Evolutionary conservation across 2,113 vertebrate genomes (phyloP).

Genomic region (Cyphomyrus plagiostoma): DNA sequence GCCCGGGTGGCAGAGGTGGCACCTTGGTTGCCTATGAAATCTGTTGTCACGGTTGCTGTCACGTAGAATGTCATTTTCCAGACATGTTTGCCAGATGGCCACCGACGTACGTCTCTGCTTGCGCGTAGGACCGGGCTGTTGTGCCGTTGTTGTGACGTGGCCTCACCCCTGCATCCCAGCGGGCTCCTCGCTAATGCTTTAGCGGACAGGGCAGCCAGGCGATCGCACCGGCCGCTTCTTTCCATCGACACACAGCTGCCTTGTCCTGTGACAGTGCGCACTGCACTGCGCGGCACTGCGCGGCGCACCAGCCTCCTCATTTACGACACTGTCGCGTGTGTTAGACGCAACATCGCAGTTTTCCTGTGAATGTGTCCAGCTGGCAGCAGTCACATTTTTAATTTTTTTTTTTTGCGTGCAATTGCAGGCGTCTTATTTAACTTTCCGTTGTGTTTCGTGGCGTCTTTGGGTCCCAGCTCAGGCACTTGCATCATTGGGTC

Average conservation of each 20-base stretch:
- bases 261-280: not conserved
- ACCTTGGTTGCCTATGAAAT: not conserved
- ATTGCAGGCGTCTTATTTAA: not conserved
- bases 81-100: not conserved
- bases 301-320: not conserved
- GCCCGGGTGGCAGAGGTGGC: not conserved
- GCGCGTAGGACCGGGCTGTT: not conserved
- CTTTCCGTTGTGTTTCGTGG: not conserved
- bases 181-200: not conserved
- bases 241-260: not conserved
- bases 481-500: not conserved
- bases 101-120: not conserved
- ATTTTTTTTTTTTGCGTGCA: not conserved
- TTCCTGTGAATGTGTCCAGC: not conserved
- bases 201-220: not conserved
- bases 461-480: not conserved
- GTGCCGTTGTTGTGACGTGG: not conserved
- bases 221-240: not conserved
- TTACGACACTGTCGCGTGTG: not conserved
- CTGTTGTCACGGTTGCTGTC: not conserved
- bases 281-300: not conserved
- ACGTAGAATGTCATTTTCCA: not conserved
- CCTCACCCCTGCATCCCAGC: not conserved
- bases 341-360: not conserved
- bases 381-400: not conserved